Evolutionary conservation across 2,888 invertebrate species (phyloP), one percentile per base, ranked within the genome.

Genomic region (Syrista parreyssii): DNA sequence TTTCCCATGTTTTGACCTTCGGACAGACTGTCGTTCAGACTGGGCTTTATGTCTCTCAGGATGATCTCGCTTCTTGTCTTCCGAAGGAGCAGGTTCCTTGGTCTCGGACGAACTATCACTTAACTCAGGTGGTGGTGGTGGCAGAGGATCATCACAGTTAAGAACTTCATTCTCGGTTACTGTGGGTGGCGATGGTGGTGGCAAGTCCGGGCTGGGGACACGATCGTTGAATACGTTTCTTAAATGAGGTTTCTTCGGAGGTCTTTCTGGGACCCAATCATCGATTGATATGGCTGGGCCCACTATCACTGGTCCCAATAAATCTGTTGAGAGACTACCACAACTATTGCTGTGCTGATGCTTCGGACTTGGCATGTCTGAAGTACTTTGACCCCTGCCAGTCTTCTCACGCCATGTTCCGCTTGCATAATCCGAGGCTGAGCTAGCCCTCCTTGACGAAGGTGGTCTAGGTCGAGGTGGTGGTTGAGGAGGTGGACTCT

Each of bases 171-270:
- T 93, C 83, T 94, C 94, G 11, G 93, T 89, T 40, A 93, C 93
- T 1, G 93, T 93, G 0, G 95, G 94, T 6, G 95, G 94, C 2
- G 95, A 94, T 0, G 95, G 94, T 1, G 94, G 94, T 23, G 94
- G 94, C 79, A 94, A 89, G 86, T 94, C 94, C 1, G 94, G 94
- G 86, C 94, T 94, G 23, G 93, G 93, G 68, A 93, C 90, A 71
- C 94, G 90, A 80, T 93, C 92, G 79, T 92, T 92, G 84, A 91
- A 92, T 68, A 91, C 92, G 76, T 93, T 92, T 83, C 94, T 89
- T 79, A 95, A 92, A 86, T 94, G 94, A 3, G 96, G 95, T 90
- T 96, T 96, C 91, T 96, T 96, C 4, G 96, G 96, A 15, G 96
- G 96, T 82, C 96, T 92, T 84, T 95, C 96, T 1, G 96, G 95